Evolutionary conservation across 2,888 invertebrate genomes (phyloP), one percentile per base, ranked within the genome.

Genomic region (Pyrochroa serraticornis): DNA sequence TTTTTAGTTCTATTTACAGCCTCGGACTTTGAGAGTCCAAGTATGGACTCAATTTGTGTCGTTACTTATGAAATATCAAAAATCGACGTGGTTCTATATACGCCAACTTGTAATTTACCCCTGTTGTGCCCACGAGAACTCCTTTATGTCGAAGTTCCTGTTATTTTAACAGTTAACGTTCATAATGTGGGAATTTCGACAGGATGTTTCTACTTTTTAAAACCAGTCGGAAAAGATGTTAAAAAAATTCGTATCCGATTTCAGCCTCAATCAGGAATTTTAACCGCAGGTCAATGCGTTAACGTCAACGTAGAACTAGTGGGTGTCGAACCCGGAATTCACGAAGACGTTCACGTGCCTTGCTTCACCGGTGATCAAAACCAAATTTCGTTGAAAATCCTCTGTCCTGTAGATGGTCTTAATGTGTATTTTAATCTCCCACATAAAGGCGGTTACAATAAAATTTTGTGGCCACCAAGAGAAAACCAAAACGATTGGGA

Each of bases 361-460:
- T 80, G 80, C 54, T 75, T 75, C 56, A 63, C 78, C n/a, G 75
- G 77, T 9, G 56, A 67, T 31, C 63, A 54, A 8, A 67, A 66
- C 7, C 61, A 67, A 51, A 59, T 76, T 32, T 64, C 70, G 31
- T 42, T 81, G 8, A 68, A 69, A 43, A 59, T 81, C 6, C 63
- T 80, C 22, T 78, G 77, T 34, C 63, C 66, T 0, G 76, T 79
- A 0, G 75, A 77, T 43, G 69, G 75, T 7, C 63, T 80, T 10
- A 70, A 70, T 39, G 72, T 81, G 1, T 64, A 68, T 37, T 74
- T 80, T 56, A 71, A 76, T 53, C 66, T 80, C 35, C 80, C 79
- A 0, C 50, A 57, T 33, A 46, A 63, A 3, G 43, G 58, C 3
- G 58, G 60, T 10, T 72, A 60, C 42, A 54, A 64, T 39, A 65